Percentiles rank a stretch among this genome's conserved stretches.
Evolutionary conservation across 1,140 invertebrate species (phyloP).

Genomic region (Drosophila teissieri): DNA sequence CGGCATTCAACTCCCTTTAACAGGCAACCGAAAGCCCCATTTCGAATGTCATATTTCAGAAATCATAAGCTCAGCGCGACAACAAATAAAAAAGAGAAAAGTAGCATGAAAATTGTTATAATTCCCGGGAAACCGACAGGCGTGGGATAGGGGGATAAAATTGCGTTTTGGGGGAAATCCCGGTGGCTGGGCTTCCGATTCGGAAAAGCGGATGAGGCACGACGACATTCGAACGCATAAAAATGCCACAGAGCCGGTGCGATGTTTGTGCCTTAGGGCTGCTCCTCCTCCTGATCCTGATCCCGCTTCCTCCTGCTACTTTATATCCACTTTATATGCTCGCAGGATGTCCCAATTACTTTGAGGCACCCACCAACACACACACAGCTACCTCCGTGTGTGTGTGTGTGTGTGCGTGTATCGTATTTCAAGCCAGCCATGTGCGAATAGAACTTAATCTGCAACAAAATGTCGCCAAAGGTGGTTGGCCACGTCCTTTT

Average conservation of each 20-base stretch:
- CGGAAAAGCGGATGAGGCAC: constrained; percentile 67
- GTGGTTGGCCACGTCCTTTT: constrained; percentile 63
- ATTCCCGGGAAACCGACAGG: constrained; percentile 62
- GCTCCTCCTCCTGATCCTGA: constrained; percentile 42
- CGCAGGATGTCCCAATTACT: constrained; percentile 82
- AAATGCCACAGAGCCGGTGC: constrained; percentile 71
- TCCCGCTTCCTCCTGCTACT: constrained; percentile 66
- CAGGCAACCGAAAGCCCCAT: constrained; percentile 25
- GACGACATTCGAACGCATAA: constrained; percentile 80
- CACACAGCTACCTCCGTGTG: constrained; percentile 15
- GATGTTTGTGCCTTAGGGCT: constrained; percentile 67
- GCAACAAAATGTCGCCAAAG: constrained; percentile 84
- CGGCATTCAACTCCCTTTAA: constrained; percentile 47
- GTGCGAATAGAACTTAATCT: constrained; percentile 85
- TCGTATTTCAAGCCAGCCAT: constrained; percentile 84
- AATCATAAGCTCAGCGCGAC: constrained; percentile 80
- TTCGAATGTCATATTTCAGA: constrained; percentile 78
- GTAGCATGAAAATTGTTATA: constrained; percentile 82
- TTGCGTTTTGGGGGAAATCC: not conserved
- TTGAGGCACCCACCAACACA: constrained; percentile 60
- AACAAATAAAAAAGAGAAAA: constrained; percentile 77
- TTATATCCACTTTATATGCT: constrained; percentile 83
- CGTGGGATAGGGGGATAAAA: constrained; percentile 19
- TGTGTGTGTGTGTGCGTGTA: constrained; percentile 54
- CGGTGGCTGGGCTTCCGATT: not conserved